These are phyloP conservation scores for Macrochelys suwanniensis DNA, from an alignment of 2,797 vertebrate species.

Conservation along the genomic window DNA sequence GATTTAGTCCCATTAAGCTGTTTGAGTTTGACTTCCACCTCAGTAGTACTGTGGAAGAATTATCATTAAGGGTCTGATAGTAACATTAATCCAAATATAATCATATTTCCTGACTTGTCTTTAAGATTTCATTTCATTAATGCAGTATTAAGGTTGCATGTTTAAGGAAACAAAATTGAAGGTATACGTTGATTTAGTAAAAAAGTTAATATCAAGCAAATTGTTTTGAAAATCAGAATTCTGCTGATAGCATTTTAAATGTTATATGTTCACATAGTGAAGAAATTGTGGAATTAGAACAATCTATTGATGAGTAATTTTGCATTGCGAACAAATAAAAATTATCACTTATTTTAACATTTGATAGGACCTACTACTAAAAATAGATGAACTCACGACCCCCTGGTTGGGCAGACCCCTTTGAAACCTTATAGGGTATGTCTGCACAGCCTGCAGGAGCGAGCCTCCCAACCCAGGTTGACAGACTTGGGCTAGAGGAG, in stretches of 20 bases:
- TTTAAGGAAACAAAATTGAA: not conserved
- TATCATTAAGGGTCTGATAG: not conserved
- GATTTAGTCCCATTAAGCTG: too few species aligned
- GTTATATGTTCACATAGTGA: not conserved
- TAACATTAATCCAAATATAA: not conserved
- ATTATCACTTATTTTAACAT: not conserved
- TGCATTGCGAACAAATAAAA: not conserved
- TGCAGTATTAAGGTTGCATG: not conserved
- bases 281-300: not conserved
- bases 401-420: not conserved
- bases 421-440: not conserved
- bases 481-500: not conserved
- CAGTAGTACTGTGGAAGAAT: not conserved
- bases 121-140: not conserved
- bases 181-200: not conserved
- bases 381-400: not conserved
- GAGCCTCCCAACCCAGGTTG: not conserved
- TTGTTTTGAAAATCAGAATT: not conserved
- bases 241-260: not conserved
- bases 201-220: not conserved
- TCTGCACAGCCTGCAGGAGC: not conserved
- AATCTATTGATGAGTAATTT: not conserved
- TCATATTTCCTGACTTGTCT: not conserved
- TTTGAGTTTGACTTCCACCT: not conserved
- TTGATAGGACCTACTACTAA: not conserved